Evolutionary conservation across 2,888 invertebrate species (phyloP).

Genomic region (Acronicta aceris): DNA sequence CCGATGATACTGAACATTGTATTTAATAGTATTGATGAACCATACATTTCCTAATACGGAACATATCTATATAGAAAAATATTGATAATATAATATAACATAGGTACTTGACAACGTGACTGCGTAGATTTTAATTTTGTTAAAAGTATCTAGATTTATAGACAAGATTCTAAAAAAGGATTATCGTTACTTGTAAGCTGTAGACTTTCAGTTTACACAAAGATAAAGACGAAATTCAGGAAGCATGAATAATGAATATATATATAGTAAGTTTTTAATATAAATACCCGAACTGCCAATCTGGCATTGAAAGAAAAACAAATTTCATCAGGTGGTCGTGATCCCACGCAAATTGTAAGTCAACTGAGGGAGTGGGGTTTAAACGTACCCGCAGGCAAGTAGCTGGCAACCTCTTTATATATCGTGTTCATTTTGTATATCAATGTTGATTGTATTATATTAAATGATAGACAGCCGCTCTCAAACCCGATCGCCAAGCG

Average conservation of each 20-base stretch:
- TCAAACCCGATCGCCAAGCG: too few species aligned
- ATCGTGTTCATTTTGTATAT: conserved; percentile 29
- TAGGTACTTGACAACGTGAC: too few species aligned
- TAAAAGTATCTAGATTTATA: too few species aligned
- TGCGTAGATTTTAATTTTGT: too few species aligned
- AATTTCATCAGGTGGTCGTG: conserved; percentile 38
- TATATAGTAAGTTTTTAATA: conserved; percentile 23
- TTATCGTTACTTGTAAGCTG: too few species aligned
- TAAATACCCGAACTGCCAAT: conserved; percentile 27
- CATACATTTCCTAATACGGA: too few species aligned
- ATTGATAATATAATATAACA: too few species aligned
- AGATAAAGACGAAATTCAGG: not conserved
- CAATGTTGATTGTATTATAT: not conserved
- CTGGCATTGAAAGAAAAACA: conserved; percentile 42
- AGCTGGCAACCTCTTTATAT: conserved; percentile 26
- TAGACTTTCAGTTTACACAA: not conserved
- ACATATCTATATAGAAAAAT: too few species aligned
- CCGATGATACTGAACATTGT: too few species aligned
- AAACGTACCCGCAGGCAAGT: conserved; percentile 27
- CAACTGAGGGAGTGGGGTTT: conserved; percentile 27
- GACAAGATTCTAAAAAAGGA: too few species aligned
- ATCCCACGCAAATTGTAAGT: conserved; percentile 43
- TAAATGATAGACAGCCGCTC: too few species aligned
- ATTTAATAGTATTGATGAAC: too few species aligned
- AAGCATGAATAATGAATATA: conserved; percentile 2